Conservation (phyloP, 2,797 vertebrate species). For the Melanotaenia boesemani region DNA sequence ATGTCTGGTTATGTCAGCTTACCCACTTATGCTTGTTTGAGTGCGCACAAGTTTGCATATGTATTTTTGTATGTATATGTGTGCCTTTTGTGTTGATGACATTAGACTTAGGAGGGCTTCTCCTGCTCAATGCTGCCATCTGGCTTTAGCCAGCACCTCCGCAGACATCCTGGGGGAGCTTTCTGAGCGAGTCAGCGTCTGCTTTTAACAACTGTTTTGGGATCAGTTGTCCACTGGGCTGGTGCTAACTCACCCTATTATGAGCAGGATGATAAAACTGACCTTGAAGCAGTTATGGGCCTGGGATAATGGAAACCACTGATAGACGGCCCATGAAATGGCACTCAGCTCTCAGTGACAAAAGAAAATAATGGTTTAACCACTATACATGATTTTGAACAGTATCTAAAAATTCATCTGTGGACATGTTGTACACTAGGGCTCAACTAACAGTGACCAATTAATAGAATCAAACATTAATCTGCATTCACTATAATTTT, state of each 20-base stretch:
- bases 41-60: constrained; percentile 4
- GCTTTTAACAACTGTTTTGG: constrained; percentile 76
- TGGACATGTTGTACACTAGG: constrained; percentile 13
- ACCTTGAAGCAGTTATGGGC: constrained; percentile 77
- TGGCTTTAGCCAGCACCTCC: constrained; percentile 65
- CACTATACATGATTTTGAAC: constrained; percentile 63
- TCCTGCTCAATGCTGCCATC: constrained; percentile 84
- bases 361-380: constrained; percentile 69
- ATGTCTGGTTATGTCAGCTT: constrained; percentile 42
- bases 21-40: constrained; percentile 19
- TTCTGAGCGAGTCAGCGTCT: constrained; percentile 64
- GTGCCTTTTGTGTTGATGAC: constrained; percentile 33
- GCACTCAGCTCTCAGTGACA: constrained; percentile 59
- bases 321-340: constrained; percentile 68
- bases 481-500: too few species aligned
- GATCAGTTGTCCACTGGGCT: constrained; percentile 72
- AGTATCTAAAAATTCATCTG: constrained; percentile 50
- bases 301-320: constrained; percentile 69
- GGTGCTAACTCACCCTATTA: constrained; percentile 74
- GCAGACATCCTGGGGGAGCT: constrained; percentile 60
- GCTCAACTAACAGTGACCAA: constrained; percentile 26
- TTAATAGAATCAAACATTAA: constrained; percentile 20
- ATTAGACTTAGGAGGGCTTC: constrained; percentile 31
- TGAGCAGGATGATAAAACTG: constrained; percentile 76
- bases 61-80: constrained; percentile 11